A percentile compares a stretch with the other conserved stretches of the same genome.
Conservation (phyloP, 2,113 vertebrate genomes). For the Hystrix brachyura region DNA sequence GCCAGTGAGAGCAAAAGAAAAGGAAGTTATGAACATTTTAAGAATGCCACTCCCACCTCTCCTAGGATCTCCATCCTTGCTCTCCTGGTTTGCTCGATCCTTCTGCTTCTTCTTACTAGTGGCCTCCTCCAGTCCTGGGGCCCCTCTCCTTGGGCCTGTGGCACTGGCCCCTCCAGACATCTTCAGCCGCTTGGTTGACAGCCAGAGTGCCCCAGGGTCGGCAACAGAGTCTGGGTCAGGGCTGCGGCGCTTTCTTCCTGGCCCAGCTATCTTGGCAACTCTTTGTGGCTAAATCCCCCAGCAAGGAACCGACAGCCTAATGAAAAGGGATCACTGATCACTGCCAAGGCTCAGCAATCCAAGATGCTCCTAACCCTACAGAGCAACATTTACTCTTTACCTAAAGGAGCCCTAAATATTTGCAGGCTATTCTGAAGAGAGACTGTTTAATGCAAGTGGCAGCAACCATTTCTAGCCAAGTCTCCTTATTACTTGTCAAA, state of each 20-base stretch:
- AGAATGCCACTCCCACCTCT: slow-evolving; percentile 88
- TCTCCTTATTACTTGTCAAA: background rate
- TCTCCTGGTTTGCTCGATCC: slow-evolving; percentile 97
- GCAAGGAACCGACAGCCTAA: slow-evolving; percentile 93
- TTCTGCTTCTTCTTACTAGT: slow-evolving; percentile 98
- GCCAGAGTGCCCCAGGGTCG: slow-evolving; percentile 93
- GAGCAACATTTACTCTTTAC: background rate
- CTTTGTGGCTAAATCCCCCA: slow-evolving; percentile 93
- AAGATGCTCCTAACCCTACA: background rate
- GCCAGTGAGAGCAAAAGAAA: background rate
- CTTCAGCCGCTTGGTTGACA: slow-evolving; percentile 96
- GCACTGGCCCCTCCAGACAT: slow-evolving; percentile 92
- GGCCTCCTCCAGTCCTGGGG: slow-evolving; percentile 89
- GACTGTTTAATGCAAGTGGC: slow-evolving; percentile 3
- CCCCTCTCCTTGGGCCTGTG: slow-evolving; percentile 88
- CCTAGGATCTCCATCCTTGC: slow-evolving; percentile 93
- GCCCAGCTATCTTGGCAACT: slow-evolving; percentile 99
- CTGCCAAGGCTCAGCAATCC: background rate
- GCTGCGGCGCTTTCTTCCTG: slow-evolving; percentile 98
- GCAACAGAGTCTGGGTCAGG: slow-evolving; percentile 98
- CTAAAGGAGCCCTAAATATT: background rate
- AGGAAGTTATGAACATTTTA: background rate
- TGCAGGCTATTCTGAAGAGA: background rate
- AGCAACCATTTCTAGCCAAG: background rate
- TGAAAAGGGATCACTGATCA: slow-evolving; percentile 54